These are phyloP conservation scores for Thunnus thynnus DNA, from an alignment of 2,113 vertebrate species.

Conservation along the genomic window DNA sequence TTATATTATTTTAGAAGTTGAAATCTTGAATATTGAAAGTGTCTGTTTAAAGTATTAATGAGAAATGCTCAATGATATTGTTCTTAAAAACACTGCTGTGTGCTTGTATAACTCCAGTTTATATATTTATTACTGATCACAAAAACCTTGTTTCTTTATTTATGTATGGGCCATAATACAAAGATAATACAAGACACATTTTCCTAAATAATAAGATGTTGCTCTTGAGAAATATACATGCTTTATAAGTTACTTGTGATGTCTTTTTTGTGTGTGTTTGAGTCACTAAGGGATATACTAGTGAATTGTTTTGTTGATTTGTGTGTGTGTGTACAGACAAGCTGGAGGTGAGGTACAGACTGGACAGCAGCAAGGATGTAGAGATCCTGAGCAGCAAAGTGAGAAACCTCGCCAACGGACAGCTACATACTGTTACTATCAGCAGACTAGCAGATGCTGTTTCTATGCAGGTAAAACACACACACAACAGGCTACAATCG, in stretches of 20 bases:
- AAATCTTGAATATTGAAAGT: not conserved
- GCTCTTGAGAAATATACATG: no score
- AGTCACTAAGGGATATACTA: no score
- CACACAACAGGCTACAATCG: not conserved
- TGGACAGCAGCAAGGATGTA: slow-evolving; percentile 71
- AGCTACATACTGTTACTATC: slow-evolving; percentile 74
- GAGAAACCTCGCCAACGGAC: slow-evolving; percentile 76
- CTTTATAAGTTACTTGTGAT: no score
- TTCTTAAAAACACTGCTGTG: no score
- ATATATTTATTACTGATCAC: no score
- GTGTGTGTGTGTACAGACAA: slow-evolving; percentile 65
- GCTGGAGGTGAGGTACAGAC: slow-evolving; percentile 80
- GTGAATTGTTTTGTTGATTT: not conserved
- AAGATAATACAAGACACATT: no score
- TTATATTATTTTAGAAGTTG: not conserved
- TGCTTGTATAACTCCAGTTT: no score
- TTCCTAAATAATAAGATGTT: no score
- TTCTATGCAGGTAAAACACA: slow-evolving; percentile 76
- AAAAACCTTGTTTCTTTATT: not conserved
- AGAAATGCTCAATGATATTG: not conserved
- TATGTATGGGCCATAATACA: no score
- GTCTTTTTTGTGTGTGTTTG: no score
- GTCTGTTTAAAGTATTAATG: not conserved
- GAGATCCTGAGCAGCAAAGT: slow-evolving; percentile 69
- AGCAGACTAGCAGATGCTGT: slow-evolving; percentile 64